Percentiles rank a stretch among this genome's conserved stretches.
phyloP scores from a whole-genome alignment of 2,113 vertebrate genomes.

The Corythornis vintsioides region DNA sequence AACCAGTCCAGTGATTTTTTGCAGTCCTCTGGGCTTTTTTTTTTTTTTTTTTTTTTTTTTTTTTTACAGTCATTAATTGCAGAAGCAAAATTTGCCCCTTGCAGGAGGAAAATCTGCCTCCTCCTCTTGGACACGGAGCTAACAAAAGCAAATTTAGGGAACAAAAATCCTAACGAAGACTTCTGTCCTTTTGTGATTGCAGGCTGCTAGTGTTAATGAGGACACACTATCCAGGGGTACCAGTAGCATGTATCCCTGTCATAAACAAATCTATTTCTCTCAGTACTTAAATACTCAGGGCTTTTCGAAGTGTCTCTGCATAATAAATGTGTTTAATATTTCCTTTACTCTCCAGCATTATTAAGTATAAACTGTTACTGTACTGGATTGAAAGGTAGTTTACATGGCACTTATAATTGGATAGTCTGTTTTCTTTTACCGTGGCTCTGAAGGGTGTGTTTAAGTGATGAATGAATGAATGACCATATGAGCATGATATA shows the following conservation, averaged over 20 bases:
- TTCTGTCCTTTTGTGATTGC: background rate
- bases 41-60: background rate
- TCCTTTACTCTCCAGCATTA: background rate
- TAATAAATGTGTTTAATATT: slow-evolving; percentile 22
- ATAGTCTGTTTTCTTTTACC: slow-evolving; percentile 13
- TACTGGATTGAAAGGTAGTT: background rate
- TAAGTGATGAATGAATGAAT: slow-evolving; percentile 5
- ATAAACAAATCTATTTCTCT: background rate
- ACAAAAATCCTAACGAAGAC: background rate
- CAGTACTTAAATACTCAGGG: slow-evolving; percentile 1
- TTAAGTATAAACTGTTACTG: slow-evolving; percentile 21
- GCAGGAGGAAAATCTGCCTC: background rate
- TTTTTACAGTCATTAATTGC: background rate
- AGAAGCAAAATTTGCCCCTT: background rate
- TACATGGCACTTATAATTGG: background rate
- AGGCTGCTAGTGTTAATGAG: background rate
- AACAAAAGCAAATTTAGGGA: background rate
- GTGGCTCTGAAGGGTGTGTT: background rate
- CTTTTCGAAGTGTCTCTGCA: slow-evolving; percentile 27
- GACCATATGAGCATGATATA: background rate
- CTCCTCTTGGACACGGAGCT: background rate
- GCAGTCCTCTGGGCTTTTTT: background rate
- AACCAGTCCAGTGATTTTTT: background rate
- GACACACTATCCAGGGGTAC: background rate
- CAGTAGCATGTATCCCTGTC: background rate